These are phyloP conservation scores for Eupithecia centaureata DNA, from an alignment of 2,888 invertebrate species.

Conservation along the genomic window DNA sequence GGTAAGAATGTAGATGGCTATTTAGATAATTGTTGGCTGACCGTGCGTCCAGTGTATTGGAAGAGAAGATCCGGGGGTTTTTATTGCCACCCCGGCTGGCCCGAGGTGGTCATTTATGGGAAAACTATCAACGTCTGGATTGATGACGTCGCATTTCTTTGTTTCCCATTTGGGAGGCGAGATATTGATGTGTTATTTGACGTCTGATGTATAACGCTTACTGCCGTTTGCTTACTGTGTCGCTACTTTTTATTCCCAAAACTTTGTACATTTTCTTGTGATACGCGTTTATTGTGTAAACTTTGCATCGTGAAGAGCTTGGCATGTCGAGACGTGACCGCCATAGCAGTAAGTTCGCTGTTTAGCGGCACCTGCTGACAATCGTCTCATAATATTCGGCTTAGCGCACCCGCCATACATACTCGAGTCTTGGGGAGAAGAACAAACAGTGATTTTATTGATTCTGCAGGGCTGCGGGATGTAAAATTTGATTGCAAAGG, in stretches of 20 bases:
- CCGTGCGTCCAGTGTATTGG: conserved; percentile 79
- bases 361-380: conserved; percentile 80
- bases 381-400: conserved; percentile 84
- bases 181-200: conserved; percentile 55
- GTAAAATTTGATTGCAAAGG: conserved; percentile 31
- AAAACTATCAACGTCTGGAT: conserved; percentile 78
- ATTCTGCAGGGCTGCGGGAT: conserved; percentile 39
- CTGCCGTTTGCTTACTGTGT: conserved; percentile 14
- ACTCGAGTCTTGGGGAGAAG: conserved; percentile 41
- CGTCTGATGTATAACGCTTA: conserved; percentile 47
- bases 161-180: conserved; percentile 57
- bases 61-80: conserved; percentile 68
- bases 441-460: conserved; percentile 44
- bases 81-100: conserved; percentile 67
- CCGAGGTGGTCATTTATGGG: conserved; percentile 79
- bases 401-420: conserved; percentile 67
- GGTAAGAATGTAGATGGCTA: conserved; percentile 85
- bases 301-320: conserved; percentile 38
- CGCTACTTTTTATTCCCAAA: neutral
- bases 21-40: conserved; percentile 84
- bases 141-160: conserved; percentile 73
- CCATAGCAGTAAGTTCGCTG: conserved; percentile 68
- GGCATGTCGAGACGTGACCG: conserved; percentile 55
- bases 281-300: conserved; percentile 25
- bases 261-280: conserved; percentile 5